Evolutionary conservation across 2,888 invertebrate genomes (phyloP), one percentile per base, ranked within the genome.

Genomic region (Arenicola marina): DNA sequence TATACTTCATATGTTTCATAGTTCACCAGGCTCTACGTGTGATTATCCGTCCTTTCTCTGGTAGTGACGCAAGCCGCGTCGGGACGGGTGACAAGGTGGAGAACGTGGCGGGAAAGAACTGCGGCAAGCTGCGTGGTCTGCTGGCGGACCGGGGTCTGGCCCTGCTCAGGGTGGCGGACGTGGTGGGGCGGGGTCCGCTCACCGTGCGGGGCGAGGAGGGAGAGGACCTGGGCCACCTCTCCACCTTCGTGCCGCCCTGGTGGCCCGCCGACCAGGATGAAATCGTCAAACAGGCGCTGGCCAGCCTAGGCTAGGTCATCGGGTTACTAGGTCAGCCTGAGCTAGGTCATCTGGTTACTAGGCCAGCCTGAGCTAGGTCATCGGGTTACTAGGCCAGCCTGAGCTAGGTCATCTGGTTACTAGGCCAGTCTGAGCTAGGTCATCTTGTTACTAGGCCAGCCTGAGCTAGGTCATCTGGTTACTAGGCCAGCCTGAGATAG

Each of bases 231-330:
- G 58, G 56, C 2, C 60, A 67, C 29, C 65, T 57, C 2, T 46
- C n/a, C 18, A 56, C 66, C 1, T 34, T 21, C 33, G 32, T 70
- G 18, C 70, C 70, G 1, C 15, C 57, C 18, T 70, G 70, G 70
- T 70, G 70, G 70, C 62, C 64, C 15, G 26, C 15, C n/a, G 65
- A 67, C 31, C 32, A 53, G 2, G 68, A 70, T 43, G 61, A 54
- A 18, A 51, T 70, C 28, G 33, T 68, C 7, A 68, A 65, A 51
- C 46, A 62, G 44, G 31, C 54, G 7, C 24, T 56, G 33, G 33
- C 38, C 1, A 62, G 18, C 24, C 48, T 21, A n/a, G n/a, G n/a
- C n/a, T n/a, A n/a, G n/a, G n/a, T n/a, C n/a, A n/a, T n/a, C n/a
- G n/a, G n/a, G n/a, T n/a, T n/a, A n/a, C n/a, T n/a, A n/a, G n/a